These are phyloP conservation scores for Drosophila malerkotliana DNA, from an alignment of 1,140 invertebrate species.

Conservation along the genomic window DNA sequence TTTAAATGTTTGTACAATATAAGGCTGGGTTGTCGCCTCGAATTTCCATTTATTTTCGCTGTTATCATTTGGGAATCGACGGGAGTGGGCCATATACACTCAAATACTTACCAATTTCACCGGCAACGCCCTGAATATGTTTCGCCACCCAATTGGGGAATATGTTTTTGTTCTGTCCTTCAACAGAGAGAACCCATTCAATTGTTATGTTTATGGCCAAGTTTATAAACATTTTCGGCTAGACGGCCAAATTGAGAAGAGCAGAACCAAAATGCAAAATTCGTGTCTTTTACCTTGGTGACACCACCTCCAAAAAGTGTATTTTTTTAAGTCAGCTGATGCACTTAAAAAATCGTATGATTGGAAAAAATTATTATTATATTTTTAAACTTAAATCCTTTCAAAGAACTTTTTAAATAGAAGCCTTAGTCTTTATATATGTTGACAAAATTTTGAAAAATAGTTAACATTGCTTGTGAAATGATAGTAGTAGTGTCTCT, in stretches of 20 bases:
- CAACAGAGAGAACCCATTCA: constrained; percentile 24
- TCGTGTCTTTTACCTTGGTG: constrained; percentile 28
- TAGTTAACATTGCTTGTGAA: not conserved
- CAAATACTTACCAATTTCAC: constrained; percentile 1
- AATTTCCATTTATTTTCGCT: constrained; percentile 30
- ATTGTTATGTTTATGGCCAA: constrained; percentile 49
- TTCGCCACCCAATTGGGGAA: constrained; percentile 30
- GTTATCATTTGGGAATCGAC: constrained; percentile 33
- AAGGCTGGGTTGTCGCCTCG: constrained; percentile 15
- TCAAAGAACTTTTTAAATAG: too few relatives aligned
- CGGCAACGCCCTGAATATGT: constrained; percentile 37
- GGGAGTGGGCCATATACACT: not conserved
- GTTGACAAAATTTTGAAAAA: too few relatives aligned
- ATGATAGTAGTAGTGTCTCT: constrained; percentile 7
- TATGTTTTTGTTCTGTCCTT: constrained; percentile 51
- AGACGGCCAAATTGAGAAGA: constrained; percentile 47
- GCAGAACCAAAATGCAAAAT: constrained; percentile 38
- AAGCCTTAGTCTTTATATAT: too few relatives aligned
- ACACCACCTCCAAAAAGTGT: constrained; percentile 36
- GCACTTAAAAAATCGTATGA: not conserved
- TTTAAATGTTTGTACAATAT: constrained; percentile 6
- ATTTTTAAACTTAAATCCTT: too few relatives aligned
- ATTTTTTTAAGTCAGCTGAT: not conserved
- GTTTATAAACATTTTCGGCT: constrained; percentile 36
- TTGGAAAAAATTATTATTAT: too few relatives aligned